Evolutionary conservation across 1,140 invertebrate genomes (phyloP).

Genomic region (Trichonephila clavata): DNA sequence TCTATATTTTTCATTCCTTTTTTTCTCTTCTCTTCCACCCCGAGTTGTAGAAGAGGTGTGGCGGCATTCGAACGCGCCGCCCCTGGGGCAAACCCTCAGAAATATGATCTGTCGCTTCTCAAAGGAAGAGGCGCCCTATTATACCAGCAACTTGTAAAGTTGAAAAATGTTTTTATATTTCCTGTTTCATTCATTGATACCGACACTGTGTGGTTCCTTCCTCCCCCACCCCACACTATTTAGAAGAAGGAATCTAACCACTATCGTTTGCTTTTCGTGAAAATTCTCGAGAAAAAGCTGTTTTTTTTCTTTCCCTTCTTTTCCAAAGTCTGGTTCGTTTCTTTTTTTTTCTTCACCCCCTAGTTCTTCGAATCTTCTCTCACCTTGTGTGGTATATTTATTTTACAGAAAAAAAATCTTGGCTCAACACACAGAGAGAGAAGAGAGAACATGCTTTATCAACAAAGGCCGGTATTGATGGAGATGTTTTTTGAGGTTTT

Average conservation of each 20-base stretch:
- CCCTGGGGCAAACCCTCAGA: slow-evolving; percentile 67
- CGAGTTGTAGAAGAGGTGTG: not conserved
- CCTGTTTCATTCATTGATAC: slow-evolving; percentile 75
- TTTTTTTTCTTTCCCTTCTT: slow-evolving; percentile 11
- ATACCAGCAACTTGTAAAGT: slow-evolving; percentile 73
- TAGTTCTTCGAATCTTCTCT: not conserved
- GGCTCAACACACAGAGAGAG: not conserved
- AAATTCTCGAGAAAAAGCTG: slow-evolving; percentile 38
- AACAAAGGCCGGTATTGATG: slow-evolving; percentile 18
- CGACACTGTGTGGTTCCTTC: slow-evolving; percentile 52
- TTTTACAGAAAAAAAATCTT: slow-evolving; percentile 26
- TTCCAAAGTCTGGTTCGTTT: not conserved
- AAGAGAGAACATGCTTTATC: slow-evolving; percentile 23
- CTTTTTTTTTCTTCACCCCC: slow-evolving; percentile 4
- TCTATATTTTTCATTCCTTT: not conserved
- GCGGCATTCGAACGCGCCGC: slow-evolving; percentile 17
- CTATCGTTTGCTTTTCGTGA: slow-evolving; percentile 63
- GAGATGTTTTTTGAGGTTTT: not conserved
- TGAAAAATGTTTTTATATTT: slow-evolving; percentile 76
- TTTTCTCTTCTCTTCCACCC: not conserved
- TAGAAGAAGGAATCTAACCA: slow-evolving; percentile 42
- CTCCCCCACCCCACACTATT: not conserved
- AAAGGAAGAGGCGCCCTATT: slow-evolving; percentile 73
- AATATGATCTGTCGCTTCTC: slow-evolving; percentile 74
- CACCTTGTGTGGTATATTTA: slow-evolving; percentile 48